Percentiles rank a stretch among this genome's conserved stretches.
phyloP scores from a whole-genome alignment of 2,888 invertebrate species.

The Diarsia brunnea region DNA sequence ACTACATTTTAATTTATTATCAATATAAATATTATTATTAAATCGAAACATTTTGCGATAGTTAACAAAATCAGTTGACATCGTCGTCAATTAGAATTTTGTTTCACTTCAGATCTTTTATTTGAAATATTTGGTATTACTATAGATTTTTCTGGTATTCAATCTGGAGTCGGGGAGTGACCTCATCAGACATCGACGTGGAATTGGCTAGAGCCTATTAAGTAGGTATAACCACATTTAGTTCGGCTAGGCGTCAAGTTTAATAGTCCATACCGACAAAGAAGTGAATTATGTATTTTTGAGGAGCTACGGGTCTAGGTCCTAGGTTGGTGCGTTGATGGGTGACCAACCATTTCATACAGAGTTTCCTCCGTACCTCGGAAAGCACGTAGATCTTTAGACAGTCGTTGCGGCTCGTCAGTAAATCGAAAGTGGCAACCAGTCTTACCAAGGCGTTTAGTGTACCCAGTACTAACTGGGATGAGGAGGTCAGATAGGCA shows the following conservation, averaged over 20 bases:
- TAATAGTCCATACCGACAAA: background rate
- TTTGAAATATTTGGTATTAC: constrained; percentile 56
- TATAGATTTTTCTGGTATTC: constrained; percentile 15
- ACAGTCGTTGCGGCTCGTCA: background rate
- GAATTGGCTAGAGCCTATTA: background rate
- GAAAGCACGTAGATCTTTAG: background rate
- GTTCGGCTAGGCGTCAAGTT: background rate
- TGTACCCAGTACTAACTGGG: background rate
- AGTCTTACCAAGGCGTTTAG: background rate
- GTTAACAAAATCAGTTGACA: constrained; percentile 48
- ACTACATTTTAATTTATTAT: constrained; percentile 42
- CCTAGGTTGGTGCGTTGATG: background rate
- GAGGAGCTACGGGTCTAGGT: background rate
- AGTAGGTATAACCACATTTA: too few species aligned
- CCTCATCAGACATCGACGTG: background rate
- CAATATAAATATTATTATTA: constrained; percentile 43
- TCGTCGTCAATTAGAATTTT: constrained; percentile 18
- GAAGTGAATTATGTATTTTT: background rate
- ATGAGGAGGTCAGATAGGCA: background rate
- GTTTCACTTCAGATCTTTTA: constrained; percentile 62
- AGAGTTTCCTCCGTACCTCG: background rate
- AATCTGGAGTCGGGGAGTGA: background rate
- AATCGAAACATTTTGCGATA: constrained; percentile 1
- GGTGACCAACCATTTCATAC: background rate
- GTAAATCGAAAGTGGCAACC: background rate